Percentiles rank a stretch among this genome's conserved stretches.
Conservation (phyloP, 1,140 invertebrate species). For the Drosophila guanche region DNA sequence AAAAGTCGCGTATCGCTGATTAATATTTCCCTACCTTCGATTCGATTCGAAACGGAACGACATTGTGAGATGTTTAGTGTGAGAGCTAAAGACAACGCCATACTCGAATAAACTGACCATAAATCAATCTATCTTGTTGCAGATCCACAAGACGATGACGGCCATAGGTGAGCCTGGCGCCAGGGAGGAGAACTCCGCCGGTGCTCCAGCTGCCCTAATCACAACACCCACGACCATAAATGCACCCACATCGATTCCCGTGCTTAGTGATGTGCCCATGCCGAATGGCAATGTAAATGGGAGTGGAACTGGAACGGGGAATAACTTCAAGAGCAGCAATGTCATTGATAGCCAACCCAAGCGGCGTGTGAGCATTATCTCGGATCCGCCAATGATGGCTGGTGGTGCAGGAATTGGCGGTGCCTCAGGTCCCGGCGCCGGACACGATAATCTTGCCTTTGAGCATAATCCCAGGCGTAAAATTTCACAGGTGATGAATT, state of each 20-base stretch:
- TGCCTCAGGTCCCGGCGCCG: conserved; percentile 37
- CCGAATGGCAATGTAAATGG: conserved; percentile 52
- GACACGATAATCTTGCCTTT: conserved; percentile 79
- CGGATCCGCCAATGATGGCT: conserved; percentile 62
- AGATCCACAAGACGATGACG: conserved; percentile 62
- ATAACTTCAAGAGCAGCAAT: conserved; percentile 60
- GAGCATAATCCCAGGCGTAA: conserved; percentile 81
- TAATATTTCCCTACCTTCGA: conserved; percentile 31
- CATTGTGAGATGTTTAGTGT: conserved; percentile 47
- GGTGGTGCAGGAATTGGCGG: conserved; percentile 1
- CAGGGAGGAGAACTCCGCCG: conserved; percentile 48
- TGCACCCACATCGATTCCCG: conserved; percentile 26
- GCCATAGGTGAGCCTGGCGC: conserved; percentile 59
- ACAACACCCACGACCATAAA: conserved; percentile 25
- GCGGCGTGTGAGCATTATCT: conserved; percentile 79
- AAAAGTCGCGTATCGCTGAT: conserved; percentile 49
- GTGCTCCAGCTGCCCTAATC: conserved; percentile 15
- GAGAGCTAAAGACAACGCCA: conserved; percentile 6
- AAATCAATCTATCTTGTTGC: conserved; percentile 8
- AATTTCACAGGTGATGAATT: conserved; percentile 80
- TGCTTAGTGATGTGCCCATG: conserved; percentile 54
- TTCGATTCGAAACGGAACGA: conserved; percentile 34
- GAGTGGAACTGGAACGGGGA: conserved; percentile 14
- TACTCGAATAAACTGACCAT: background rate
- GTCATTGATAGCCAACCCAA: conserved; percentile 79